A percentile compares a stretch with the other conserved stretches of the same genome.
These are phyloP conservation scores for Rhea pennata DNA, from an alignment of 2,113 vertebrate genomes.

Conservation along the genomic window DNA sequence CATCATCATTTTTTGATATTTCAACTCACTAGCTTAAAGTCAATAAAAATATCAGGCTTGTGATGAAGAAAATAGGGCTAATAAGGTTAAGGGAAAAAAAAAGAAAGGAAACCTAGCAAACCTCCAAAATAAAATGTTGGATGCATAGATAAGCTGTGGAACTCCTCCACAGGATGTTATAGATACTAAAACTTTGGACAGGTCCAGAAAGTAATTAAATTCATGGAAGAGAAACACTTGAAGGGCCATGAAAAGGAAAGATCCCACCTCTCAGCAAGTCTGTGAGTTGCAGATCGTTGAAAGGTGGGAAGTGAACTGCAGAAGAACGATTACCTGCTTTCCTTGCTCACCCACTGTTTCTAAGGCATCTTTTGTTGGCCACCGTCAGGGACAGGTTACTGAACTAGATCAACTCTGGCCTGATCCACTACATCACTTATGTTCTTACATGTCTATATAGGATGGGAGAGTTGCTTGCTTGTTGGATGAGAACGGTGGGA, in stretches of 20 bases:
- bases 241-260: neutral
- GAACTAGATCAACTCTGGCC: neutral
- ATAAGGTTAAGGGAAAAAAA: neutral
- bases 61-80: neutral
- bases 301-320: neutral
- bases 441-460: neutral
- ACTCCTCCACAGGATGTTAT: neutral
- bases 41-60: neutral
- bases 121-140: neutral
- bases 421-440: neutral
- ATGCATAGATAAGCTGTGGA: neutral
- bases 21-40: neutral
- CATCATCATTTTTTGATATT: neutral
- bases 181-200: neutral
- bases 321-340: neutral
- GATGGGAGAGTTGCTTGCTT: neutral
- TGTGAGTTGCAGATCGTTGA: neutral
- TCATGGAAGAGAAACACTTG: neutral
- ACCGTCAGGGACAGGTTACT: neutral
- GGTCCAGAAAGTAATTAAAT: neutral
- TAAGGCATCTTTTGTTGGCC: neutral
- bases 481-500: neutral
- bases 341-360: neutral
- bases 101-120: neutral
- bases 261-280: neutral